These are phyloP conservation scores for Drosophila robusta DNA, from an alignment of 2,888 invertebrate species.

Conservation along the genomic window DNA sequence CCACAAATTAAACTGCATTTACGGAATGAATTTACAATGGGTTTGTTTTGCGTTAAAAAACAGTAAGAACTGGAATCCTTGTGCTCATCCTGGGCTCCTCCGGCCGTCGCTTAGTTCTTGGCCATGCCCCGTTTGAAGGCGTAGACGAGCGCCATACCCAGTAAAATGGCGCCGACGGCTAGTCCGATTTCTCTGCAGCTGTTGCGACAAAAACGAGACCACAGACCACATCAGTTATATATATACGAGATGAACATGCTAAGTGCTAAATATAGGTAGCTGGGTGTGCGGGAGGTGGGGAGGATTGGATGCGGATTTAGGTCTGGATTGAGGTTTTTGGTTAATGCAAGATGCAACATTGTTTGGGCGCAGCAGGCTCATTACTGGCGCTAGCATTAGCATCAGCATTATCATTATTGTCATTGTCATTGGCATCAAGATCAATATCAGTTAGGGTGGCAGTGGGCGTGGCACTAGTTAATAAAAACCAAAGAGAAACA, in stretches of 20 bases:
- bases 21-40: conserved; percentile 54
- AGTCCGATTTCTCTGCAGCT: conserved; percentile 78
- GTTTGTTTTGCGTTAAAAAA: too few species aligned
- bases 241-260: not conserved
- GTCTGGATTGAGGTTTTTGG: not conserved
- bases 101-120: conserved; percentile 39
- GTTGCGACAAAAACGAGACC: conserved; percentile 19
- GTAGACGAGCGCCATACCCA: conserved; percentile 77
- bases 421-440: conserved; percentile 19
- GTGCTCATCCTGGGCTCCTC: not conserved
- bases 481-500: conserved; percentile 27
- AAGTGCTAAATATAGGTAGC: not conserved
- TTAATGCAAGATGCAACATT: conserved; percentile 72
- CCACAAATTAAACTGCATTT: not conserved
- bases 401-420: conserved; percentile 3
- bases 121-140: conserved; percentile 64
- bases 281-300: not conserved
- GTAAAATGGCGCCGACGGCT: conserved; percentile 75
- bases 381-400: conserved; percentile 26
- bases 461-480: conserved; percentile 57
- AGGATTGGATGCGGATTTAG: not conserved
- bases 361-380: conserved; percentile 57
- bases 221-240: conserved; percentile 1
- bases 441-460: conserved; percentile 6
- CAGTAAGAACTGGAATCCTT: too few species aligned